phyloP scores from a whole-genome alignment of 2,113 vertebrate species.

The Apodemus sylvaticus region DNA sequence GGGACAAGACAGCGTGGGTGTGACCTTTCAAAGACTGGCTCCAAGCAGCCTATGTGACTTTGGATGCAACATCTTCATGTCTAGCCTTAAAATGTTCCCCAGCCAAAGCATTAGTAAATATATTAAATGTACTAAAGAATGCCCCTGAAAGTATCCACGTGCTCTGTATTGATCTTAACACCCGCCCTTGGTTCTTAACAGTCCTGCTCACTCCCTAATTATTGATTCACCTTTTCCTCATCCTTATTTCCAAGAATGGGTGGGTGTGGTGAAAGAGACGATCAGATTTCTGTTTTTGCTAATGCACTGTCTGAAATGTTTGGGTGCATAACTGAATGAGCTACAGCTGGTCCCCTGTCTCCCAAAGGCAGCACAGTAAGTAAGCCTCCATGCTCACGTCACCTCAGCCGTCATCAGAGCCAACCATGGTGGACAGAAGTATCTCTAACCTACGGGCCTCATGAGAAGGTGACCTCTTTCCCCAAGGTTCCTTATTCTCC shows the following conservation, averaged over 20 bases:
- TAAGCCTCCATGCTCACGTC: neutral
- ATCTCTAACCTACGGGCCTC: neutral
- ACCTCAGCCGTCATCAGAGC: neutral
- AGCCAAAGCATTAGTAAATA: neutral
- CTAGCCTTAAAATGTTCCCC: neutral
- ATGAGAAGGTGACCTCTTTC: neutral
- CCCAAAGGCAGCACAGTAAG: neutral
- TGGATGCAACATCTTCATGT: neutral
- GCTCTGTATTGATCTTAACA: neutral
- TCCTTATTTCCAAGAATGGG: neutral
- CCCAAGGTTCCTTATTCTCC: neutral
- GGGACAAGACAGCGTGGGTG: neutral
- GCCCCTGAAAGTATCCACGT: too few relatives aligned
- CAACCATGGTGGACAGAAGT: neutral
- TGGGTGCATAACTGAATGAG: neutral
- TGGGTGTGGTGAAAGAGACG: neutral
- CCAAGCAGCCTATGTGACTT: neutral
- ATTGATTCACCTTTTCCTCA: accelerated
- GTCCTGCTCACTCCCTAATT: neutral
- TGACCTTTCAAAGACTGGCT: neutral
- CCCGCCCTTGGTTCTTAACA: neutral
- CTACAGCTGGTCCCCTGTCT: neutral
- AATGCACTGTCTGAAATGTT: neutral
- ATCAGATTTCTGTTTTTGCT: neutral
- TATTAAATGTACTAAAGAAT: too few relatives aligned